phyloP scores from a whole-genome alignment of 2,797 vertebrate species.

The Macropodus opercularis region DNA sequence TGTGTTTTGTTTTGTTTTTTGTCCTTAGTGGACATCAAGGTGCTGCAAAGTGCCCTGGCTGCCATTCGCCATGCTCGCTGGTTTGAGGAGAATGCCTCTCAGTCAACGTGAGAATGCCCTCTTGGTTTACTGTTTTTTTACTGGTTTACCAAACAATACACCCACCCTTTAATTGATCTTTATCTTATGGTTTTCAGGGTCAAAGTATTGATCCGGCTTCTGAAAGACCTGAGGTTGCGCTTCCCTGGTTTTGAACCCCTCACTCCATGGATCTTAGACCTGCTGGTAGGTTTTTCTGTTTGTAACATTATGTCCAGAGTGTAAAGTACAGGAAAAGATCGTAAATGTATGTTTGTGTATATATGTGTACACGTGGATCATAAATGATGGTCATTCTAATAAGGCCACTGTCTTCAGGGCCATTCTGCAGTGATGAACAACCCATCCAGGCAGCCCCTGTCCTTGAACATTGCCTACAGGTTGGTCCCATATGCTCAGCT shows the following conservation, averaged over 20 bases:
- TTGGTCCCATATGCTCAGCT: constrained; percentile 15
- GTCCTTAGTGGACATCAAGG: constrained; percentile 95
- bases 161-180: neutral
- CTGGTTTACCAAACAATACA: fast-evolving
- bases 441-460: constrained; percentile 93
- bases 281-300: constrained; percentile 81
- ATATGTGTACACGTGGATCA: neutral
- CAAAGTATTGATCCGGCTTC: constrained; percentile 93
- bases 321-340: no score
- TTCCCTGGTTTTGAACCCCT: constrained; percentile 96
- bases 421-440: constrained; percentile 99
- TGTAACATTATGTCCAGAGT: neutral
- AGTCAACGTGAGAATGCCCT: constrained; percentile 88
- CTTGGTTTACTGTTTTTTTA: neutral
- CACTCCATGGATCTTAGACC: constrained; percentile 95
- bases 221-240: constrained; percentile 91
- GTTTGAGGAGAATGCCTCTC: constrained; percentile 98
- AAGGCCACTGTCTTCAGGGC: constrained; percentile 76
- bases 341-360: no score
- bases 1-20: neutral
- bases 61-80: constrained; percentile 96
- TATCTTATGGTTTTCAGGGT: constrained; percentile 77
- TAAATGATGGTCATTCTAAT: neutral
- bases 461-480: constrained; percentile 95
- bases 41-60: constrained; percentile 96